These are phyloP conservation scores for Chloroceryle inda DNA, from an alignment of 2,797 vertebrate species.

Conservation along the genomic window DNA sequence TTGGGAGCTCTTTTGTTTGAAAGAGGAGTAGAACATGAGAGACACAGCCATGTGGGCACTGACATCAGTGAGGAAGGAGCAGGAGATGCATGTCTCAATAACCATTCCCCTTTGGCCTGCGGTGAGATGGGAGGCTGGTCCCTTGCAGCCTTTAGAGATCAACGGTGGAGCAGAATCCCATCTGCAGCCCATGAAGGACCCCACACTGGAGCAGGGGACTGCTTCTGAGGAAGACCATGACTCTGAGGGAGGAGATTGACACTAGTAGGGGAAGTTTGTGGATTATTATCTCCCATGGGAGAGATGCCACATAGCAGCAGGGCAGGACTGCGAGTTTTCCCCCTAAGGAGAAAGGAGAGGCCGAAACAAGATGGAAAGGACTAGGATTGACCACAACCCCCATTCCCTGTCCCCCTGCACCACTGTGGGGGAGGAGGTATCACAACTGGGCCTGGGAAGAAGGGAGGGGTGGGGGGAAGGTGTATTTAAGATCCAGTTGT, in stretches of 20 bases:
- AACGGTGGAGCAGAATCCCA: neutral
- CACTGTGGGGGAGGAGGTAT: too few species aligned
- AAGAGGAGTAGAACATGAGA: neutral
- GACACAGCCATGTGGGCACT: neutral
- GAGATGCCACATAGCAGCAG: neutral
- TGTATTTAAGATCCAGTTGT: too few species aligned
- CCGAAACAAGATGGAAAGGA: too few species aligned
- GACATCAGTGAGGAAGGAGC: neutral
- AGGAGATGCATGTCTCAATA: neutral
- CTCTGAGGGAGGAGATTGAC: neutral
- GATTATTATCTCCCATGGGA: neutral
- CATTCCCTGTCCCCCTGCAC: too few species aligned
- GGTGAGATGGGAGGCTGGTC: neutral
- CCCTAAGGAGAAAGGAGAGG: neutral
- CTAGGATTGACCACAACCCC: too few species aligned
- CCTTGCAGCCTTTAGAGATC: neutral
- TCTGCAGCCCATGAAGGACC: neutral
- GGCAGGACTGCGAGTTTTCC: neutral
- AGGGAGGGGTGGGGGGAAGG: too few species aligned
- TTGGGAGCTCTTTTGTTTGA: neutral
- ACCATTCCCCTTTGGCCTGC: neutral
- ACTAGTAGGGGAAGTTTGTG: neutral
- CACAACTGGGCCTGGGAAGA: too few species aligned
- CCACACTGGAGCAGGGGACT: neutral
- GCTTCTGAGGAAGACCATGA: neutral